phyloP scores from a whole-genome alignment of 2,797 vertebrate genomes.

The Salarias fasciatus region DNA sequence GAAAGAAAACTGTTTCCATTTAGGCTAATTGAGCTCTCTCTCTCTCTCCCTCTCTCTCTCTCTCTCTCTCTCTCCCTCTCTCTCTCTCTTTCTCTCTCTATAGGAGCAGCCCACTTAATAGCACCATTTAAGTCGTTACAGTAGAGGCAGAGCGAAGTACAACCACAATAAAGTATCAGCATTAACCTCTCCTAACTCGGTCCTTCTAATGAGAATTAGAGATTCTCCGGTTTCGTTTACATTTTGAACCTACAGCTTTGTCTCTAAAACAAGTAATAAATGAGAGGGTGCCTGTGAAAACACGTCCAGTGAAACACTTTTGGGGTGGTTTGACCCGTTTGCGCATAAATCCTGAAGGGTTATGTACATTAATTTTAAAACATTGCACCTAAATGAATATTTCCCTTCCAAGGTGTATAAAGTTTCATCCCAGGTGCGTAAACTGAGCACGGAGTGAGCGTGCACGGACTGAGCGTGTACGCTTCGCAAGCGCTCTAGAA shows the following conservation, averaged over 20 bases:
- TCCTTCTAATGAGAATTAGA: conserved; percentile 73
- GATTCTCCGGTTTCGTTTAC: conserved; percentile 1
- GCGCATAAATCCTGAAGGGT: too few relatives aligned
- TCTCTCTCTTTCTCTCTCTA: conserved; percentile 53
- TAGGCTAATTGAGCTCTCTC: conserved; percentile 88
- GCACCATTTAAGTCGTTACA: conserved; percentile 87
- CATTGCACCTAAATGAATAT: too few relatives aligned
- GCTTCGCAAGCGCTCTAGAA: too few relatives aligned
- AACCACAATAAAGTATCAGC: conserved; percentile 85
- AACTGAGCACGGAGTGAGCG: neutral
- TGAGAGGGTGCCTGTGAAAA: neutral
- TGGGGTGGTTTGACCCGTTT: neutral
- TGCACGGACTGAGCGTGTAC: too few relatives aligned
- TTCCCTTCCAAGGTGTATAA: too few relatives aligned
- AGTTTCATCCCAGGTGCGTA: too few relatives aligned
- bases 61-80: neutral
- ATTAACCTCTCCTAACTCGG: conserved; percentile 86
- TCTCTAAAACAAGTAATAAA: neutral
- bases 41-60: conserved; percentile 11
- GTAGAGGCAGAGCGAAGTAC: conserved; percentile 87
- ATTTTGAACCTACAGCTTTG: neutral
- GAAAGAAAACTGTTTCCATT: conserved; percentile 94
- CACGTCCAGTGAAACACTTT: neutral
- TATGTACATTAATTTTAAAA: neutral
- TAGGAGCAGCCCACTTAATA: conserved; percentile 83